phyloP scores from a whole-genome alignment of 37 sponge, comb jelly and placozoan species.

The Aplysina aerophoba region DNA sequence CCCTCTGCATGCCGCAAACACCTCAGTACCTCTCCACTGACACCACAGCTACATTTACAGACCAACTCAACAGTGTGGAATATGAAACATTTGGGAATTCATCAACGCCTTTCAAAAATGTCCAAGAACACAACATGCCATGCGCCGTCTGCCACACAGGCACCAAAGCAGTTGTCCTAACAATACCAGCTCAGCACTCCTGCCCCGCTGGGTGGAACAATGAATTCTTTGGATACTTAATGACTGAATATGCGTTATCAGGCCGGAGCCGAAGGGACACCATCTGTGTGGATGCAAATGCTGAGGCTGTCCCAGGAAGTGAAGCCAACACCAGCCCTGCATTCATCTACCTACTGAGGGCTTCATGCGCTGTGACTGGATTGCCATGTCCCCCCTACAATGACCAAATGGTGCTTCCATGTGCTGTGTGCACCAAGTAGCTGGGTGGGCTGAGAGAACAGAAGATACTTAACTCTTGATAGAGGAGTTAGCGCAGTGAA shows the following conservation, averaged over 20 bases:
- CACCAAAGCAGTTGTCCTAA: not conserved
- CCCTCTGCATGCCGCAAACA: constrained; percentile 28
- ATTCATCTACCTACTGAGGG: not conserved
- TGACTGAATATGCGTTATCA: not conserved
- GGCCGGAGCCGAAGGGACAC: constrained; percentile 4
- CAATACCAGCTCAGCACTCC: constrained; percentile 31
- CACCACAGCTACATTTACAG: not conserved
- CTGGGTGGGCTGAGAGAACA: not conserved
- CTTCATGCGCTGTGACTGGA: not conserved
- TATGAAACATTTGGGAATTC: constrained; percentile 14
- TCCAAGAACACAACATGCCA: constrained; percentile 22
- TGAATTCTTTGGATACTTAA: constrained; percentile 39
- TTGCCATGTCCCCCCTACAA: constrained; percentile 10
- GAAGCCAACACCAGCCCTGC: constrained; percentile 12
- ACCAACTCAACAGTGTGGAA: constrained; percentile 16
- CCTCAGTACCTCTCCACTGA: constrained; percentile 29
- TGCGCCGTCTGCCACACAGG: constrained; percentile 30
- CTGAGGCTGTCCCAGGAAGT: constrained; percentile 16
- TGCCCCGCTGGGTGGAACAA: constrained; percentile 27
- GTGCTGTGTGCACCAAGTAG: constrained; percentile 26
- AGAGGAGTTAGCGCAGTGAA: too few species aligned
- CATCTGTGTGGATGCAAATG: constrained; percentile 2
- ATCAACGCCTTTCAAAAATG: constrained; percentile 21
- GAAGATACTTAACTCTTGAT: not conserved
- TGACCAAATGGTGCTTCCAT: not conserved